Evolutionary conservation across 2,797 vertebrate species (phyloP), one percentile per base, ranked within the genome.

Genomic region (Aplochiton taeniatus): DNA sequence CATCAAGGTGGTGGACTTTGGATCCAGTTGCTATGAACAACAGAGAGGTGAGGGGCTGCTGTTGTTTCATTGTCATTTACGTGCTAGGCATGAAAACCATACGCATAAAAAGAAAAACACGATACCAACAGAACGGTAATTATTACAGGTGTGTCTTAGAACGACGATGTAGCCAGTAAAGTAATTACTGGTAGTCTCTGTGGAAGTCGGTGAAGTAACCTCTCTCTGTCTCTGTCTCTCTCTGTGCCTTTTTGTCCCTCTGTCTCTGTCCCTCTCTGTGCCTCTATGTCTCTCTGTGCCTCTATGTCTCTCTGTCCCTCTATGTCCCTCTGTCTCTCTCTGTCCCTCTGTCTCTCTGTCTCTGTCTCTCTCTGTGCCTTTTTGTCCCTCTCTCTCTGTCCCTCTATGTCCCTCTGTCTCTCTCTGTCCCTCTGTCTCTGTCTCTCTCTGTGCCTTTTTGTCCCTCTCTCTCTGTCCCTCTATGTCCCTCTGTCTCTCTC

Each of bases 1-100:
- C 77, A 95, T 98, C 77, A 98, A 98, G 86, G 96, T 98, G 70
- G 96, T 97, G 63, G 96, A 98, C 84, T 98, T 98, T 86, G 96
- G 96, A 69, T 98, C 96, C 63, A 98, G 96, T 81, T 98, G 96
- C 81, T 97, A 96, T 59, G 96, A 97, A 78, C 91, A 97, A 72
- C 95, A 97, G 87, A 94, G 94, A 89, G 95, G 96, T 98, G 82
- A 84, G 81, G 75, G 42, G 42, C 16, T 17, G 4, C 19, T 47
- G 18, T 18, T 9, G 42, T 42, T 41, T 46, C 45, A 51, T 53
- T 11, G 18, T 8, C 10, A 19, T 19, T 19, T 11, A 55, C 19
- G 10, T 55, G 18, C 53, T 19, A 10, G 10, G 13, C 46, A 14
- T 11, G 46, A 48, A 3, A 14, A 48, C 13, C n/a, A n/a, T n/a